A percentile compares a stretch with the other conserved stretches of the same genome.
phyloP scores from a whole-genome alignment of 2,113 vertebrate genomes.

The Maylandia zebra region DNA sequence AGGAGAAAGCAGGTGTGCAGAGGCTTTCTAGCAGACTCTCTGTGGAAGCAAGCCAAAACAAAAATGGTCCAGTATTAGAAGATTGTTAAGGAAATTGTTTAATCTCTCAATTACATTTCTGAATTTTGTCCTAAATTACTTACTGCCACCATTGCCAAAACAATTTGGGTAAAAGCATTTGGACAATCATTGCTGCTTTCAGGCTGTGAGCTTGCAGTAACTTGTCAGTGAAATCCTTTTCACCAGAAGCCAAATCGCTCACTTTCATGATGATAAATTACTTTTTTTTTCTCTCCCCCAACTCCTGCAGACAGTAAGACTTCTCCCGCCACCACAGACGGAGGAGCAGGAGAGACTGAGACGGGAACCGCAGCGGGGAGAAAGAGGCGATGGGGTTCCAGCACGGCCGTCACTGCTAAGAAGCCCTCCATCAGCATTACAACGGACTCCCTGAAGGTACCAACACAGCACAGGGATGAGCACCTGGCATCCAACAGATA shows the following conservation, averaged over 20 bases:
- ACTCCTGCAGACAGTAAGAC: constrained; percentile 56
- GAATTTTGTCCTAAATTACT: background rate
- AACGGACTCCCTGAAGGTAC: constrained; percentile 88
- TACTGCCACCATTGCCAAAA: background rate
- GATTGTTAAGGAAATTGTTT: background rate
- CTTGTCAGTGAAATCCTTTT: background rate
- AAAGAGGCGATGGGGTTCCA: constrained; percentile 88
- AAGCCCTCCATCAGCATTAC: constrained; percentile 91
- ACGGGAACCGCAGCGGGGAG: constrained; percentile 73
- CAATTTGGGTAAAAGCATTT: background rate
- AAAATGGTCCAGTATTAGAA: background rate
- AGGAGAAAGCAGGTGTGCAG: background rate
- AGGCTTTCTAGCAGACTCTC: background rate
- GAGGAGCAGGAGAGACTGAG: constrained; percentile 54
- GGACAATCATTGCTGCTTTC: background rate
- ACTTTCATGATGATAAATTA: background rate
- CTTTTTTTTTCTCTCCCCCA: background rate
- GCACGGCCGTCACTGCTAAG: constrained; percentile 83
- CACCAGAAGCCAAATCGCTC: background rate
- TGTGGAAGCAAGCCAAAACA: background rate
- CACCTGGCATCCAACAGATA: background rate
- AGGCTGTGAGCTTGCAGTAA: background rate
- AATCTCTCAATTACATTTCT: background rate
- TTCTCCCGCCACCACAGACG: constrained; percentile 48
- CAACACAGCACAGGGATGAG: background rate